Evolutionary conservation across 2,888 invertebrate genomes (phyloP).

Genomic region (Fissipunctia ypsillon): DNA sequence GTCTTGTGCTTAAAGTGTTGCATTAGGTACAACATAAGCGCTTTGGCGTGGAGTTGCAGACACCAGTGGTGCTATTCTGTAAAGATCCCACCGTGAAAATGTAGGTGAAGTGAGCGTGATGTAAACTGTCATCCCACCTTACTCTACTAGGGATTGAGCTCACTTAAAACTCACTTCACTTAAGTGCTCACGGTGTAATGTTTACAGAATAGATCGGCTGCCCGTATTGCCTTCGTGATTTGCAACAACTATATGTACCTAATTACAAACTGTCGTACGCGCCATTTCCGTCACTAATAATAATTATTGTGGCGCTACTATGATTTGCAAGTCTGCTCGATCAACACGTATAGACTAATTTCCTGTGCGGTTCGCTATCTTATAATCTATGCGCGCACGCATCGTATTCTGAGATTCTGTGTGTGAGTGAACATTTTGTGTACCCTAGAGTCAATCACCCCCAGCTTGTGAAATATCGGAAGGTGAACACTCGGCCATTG

Average conservation of each 20-base stretch:
- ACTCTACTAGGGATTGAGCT: too few relatives aligned
- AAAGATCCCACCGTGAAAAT: too few relatives aligned
- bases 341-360: conserved; percentile 4
- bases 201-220: too few relatives aligned
- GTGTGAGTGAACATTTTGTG: conserved; percentile 4
- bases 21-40: too few relatives aligned
- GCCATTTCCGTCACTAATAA: neutral
- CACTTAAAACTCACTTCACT: too few relatives aligned
- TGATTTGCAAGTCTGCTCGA: neutral
- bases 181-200: too few relatives aligned
- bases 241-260: neutral
- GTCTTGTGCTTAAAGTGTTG: too few relatives aligned
- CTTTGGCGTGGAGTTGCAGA: too few relatives aligned
- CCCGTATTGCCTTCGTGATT: too few relatives aligned
- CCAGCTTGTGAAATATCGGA: neutral
- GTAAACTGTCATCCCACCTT: too few relatives aligned
- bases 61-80: too few relatives aligned
- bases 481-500: neutral
- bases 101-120: too few relatives aligned
- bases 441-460: neutral
- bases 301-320: neutral
- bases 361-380: neutral
- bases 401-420: neutral
- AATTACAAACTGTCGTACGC: neutral
- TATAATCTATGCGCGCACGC: neutral